Evolutionary conservation across 1,140 invertebrate genomes (phyloP).

Genomic region (Zaprionus inermis): DNA sequence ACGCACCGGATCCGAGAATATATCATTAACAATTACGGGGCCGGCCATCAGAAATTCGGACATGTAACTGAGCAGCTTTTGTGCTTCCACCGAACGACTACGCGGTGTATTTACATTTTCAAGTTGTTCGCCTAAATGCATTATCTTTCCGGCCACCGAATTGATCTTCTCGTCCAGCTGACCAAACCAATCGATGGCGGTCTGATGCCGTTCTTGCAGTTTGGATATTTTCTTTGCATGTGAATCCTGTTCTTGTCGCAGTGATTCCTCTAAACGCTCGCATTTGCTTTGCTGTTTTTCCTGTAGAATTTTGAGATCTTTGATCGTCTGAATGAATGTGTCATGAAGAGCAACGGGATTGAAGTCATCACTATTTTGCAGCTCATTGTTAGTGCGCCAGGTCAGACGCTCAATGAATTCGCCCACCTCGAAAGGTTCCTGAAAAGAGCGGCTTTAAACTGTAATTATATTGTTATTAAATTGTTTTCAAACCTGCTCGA

Average conservation of each 20-base stretch:
- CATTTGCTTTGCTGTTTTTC: conserved; percentile 95
- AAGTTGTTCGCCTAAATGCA: conserved; percentile 98
- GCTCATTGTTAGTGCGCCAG: conserved; percentile 95
- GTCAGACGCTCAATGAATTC: conserved; percentile 99
- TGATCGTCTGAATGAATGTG: conserved; percentile 96
- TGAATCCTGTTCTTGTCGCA: conserved; percentile 94
- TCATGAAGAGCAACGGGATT: conserved; percentile 93
- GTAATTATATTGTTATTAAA: conserved; percentile 1
- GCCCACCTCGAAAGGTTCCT: conserved; percentile 98
- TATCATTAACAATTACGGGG: conserved; percentile 90
- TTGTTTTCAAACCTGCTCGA: conserved; percentile 88
- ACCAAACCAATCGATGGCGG: conserved; percentile 94
- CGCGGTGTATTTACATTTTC: conserved; percentile 98
- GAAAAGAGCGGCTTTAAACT: background rate
- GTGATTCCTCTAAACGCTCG: conserved; percentile 91
- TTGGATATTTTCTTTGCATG: conserved; percentile 93
- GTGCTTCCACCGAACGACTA: conserved; percentile 96
- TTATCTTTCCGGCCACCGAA: conserved; percentile 97
- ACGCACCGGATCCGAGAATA: conserved; percentile 95
- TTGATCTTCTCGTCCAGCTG: conserved; percentile 98
- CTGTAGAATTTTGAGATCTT: conserved; percentile 90
- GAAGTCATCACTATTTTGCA: conserved; percentile 88
- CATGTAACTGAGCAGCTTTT: conserved; percentile 96
- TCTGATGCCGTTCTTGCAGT: conserved; percentile 92
- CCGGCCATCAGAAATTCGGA: conserved; percentile 96